Base-by-base conservation (phyloP, 2,797 vertebrate genomes). In the Clarias fuscus region DNA sequence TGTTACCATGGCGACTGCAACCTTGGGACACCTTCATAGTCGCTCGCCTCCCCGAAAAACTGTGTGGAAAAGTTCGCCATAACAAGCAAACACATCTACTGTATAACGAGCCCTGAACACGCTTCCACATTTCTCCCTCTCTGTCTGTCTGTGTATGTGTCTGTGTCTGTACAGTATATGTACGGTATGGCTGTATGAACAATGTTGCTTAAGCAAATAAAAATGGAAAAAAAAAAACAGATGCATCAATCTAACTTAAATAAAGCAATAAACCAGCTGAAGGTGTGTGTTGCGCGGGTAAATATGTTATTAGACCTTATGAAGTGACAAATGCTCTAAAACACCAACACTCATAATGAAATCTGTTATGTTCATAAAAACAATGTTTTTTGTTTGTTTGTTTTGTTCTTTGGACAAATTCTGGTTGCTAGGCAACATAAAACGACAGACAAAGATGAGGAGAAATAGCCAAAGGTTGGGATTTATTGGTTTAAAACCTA, bases 1-100 rank as follows among this genome's bases (percentile, higher is more conserved):
- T 85, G 65, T 88, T 85, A 72, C 84, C 84, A 83, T 88, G 84
- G 84, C 59, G 76, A 88, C 87, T 30, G 72, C 71, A 85, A 88
- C 84, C 84, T 84, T 56, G 6, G 79, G 78, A 61, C 78, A 88
- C 78, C 78, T 85, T 87, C 83, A 70, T 33, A 59, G 80, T 70
- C 67, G 27, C 79, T 78, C 13, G 24, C 71, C 58, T 53, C 40
- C 56, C 86, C 78, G 48, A 68, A 82, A 82, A 67, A 76, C 64
- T 71, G 73, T 67, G 22, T 13, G 24, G 80, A 73, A 75, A 86
- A 65, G 79, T 82, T 86, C 61, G 59, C 48, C 8, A n/a, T 76
- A 76, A 86, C 76, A 48, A 85, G 67, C 84, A 27, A 18, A 22
- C 24, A 33, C 53, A 80, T 80, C 33, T 61, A 33, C 33, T 33